phyloP scores from a whole-genome alignment of 2,888 invertebrate genomes.

The Leptopilina syphax region DNA sequence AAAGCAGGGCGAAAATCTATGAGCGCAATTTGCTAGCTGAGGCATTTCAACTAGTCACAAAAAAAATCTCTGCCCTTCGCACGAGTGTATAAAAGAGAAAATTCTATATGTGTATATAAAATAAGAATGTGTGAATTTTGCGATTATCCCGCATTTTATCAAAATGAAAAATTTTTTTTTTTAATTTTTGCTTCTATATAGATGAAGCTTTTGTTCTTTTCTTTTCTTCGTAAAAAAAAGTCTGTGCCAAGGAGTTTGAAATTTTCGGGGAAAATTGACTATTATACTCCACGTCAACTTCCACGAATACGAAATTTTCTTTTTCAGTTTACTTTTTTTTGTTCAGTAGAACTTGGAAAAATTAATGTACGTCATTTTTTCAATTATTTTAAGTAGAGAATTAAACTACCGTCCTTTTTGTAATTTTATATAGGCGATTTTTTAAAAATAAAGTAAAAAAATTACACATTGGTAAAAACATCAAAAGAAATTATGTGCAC shows the following conservation, averaged over 20 bases:
- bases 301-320: slow-evolving; percentile 10
- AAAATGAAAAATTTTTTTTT: neutral
- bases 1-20: slow-evolving; percentile 24
- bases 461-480: neutral
- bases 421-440: slow-evolving; percentile 13
- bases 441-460: neutral
- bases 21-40: slow-evolving; percentile 54
- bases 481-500: neutral
- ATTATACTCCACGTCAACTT: slow-evolving; percentile 33
- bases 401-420: slow-evolving; percentile 19
- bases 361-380: neutral
- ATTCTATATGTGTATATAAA: slow-evolving; percentile 7
- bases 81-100: slow-evolving; percentile 40
- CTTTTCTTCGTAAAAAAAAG: neutral
- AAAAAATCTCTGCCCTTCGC: slow-evolving; percentile 58
- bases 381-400: slow-evolving; percentile 19
- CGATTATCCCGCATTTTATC: neutral
- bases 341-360: neutral
- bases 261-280: neutral
- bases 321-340: neutral
- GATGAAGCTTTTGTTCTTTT: neutral
- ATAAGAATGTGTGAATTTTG: slow-evolving; percentile 15
- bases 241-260: slow-evolving; percentile 29
- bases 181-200: neutral
- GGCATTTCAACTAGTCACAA: slow-evolving; percentile 69